phyloP scores from a whole-genome alignment of 2,797 vertebrate genomes.

The Xenops minutus region DNA sequence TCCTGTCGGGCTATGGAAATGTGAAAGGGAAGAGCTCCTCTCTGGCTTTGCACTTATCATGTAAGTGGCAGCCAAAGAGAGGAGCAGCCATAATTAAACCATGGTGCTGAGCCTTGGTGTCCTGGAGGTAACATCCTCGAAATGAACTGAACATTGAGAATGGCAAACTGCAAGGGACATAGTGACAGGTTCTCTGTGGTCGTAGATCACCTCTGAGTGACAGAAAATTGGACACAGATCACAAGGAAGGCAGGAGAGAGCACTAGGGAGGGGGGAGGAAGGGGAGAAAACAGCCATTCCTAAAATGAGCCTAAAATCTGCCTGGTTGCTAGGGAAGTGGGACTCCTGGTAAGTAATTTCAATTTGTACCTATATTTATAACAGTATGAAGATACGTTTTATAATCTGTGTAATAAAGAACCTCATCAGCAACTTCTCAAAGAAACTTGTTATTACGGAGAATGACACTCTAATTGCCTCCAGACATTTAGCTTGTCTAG shows the following conservation, averaged over 20 bases:
- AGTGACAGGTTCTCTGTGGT: neutral
- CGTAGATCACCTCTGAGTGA: conserved; percentile 37
- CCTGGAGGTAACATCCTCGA: neutral
- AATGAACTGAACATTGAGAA: conserved; percentile 1
- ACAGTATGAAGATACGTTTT: conserved; percentile 59
- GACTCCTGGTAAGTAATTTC: conserved; percentile 64
- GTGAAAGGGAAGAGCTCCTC: neutral
- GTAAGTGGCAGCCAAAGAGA: neutral
- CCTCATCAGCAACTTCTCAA: conserved; percentile 75
- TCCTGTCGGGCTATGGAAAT: neutral
- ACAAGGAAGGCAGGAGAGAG: neutral
- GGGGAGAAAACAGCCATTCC: neutral
- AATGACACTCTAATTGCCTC: conserved; percentile 76
- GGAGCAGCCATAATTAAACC: conserved; percentile 25
- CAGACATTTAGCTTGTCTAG: conserved; percentile 71
- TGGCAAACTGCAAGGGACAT: neutral
- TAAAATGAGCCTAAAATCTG: neutral
- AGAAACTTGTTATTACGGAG: conserved; percentile 74
- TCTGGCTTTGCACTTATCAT: neutral
- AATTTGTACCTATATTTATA: conserved; percentile 67
- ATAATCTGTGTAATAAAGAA: conserved; percentile 72
- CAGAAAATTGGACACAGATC: conserved; percentile 52
- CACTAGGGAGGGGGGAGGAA: neutral
- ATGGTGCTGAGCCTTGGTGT: neutral
- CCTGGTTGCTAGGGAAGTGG: conserved; percentile 45